phyloP scores from a whole-genome alignment of 1,140 invertebrate genomes.

The Meteorus sp. region DNA sequence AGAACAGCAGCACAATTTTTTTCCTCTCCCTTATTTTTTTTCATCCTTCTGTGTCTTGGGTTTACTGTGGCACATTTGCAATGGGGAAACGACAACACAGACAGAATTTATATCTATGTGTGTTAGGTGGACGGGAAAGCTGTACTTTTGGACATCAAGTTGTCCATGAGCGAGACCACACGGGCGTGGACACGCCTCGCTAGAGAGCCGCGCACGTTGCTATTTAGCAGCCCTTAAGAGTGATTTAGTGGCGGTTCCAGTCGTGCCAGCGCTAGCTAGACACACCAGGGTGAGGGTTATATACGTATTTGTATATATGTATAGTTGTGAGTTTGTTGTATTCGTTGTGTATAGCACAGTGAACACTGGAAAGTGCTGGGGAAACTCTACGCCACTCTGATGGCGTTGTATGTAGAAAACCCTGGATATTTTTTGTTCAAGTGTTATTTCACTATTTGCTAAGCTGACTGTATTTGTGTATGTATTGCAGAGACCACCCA shows the following conservation, averaged over 20 bases:
- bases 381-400: slow-evolving; percentile 17
- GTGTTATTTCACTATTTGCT: too few relatives aligned
- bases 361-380: slow-evolving; percentile 29
- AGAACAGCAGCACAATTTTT: not conserved
- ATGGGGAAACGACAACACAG: slow-evolving; percentile 7
- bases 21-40: not conserved
- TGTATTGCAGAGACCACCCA: not conserved
- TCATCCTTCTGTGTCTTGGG: not conserved
- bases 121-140: too few relatives aligned
- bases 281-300: slow-evolving; percentile 33
- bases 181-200: slow-evolving; percentile 17
- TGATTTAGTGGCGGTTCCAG: slow-evolving; percentile 49
- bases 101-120: not conserved
- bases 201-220: slow-evolving; percentile 37
- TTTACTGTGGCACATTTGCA: not conserved
- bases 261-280: slow-evolving; percentile 21
- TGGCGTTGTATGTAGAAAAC: not conserved
- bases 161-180: slow-evolving; percentile 19
- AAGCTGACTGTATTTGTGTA: too few relatives aligned
- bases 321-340: slow-evolving; percentile 44
- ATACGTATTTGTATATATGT: too few relatives aligned
- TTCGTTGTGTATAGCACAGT: slow-evolving; percentile 31
- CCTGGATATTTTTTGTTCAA: not conserved
- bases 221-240: slow-evolving; percentile 56
- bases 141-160: slow-evolving; percentile 19